Conservation (phyloP, 2,888 invertebrate genomes). For the Branchellion lobata region DNA sequence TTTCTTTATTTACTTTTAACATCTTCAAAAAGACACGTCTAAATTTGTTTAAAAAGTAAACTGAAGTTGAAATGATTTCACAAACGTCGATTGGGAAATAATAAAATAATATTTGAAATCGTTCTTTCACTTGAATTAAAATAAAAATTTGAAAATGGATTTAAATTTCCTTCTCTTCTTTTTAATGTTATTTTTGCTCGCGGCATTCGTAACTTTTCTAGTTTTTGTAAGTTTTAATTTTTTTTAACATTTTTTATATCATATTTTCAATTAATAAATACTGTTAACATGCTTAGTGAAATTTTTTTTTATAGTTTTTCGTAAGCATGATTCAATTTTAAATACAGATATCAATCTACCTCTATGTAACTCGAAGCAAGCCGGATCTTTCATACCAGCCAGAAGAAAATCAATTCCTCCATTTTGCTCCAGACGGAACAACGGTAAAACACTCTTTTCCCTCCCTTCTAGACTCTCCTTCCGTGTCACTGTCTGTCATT, state of each 20-base stretch:
- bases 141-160: background rate
- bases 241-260: background rate
- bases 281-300: background rate
- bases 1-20: too few relatives aligned
- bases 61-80: background rate
- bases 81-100: background rate
- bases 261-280: background rate
- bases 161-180: background rate
- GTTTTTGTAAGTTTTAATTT: background rate
- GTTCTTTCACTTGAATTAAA: background rate
- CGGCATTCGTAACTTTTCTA: background rate
- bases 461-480: constrained; percentile 71
- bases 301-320: background rate
- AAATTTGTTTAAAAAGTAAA: background rate
- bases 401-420: constrained; percentile 40
- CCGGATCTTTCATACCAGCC: constrained; percentile 41
- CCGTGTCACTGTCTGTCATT: constrained; percentile 80
- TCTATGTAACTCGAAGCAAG: constrained; percentile 35
- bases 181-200: background rate
- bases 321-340: background rate
- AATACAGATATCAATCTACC: constrained; percentile 36
- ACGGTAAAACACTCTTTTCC: constrained; percentile 69
- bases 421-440: background rate
- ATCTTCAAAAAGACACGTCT: background rate
- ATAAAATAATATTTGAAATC: background rate